A percentile compares a stretch with the other conserved stretches of the same genome.
Conservation (phyloP, 2,113 vertebrate genomes). For the human region GRCh38 chr16:12739001-12739500, state of each 20-base stretch:
- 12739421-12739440: no score
- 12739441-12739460: no score
- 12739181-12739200: neutral
- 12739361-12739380: no score
- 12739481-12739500: no score
- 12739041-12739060: neutral
- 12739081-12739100: neutral
- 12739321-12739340: no score
- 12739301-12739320: no score
- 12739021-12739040: neutral
- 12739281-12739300: neutral
- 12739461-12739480: no score
- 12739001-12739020: neutral
- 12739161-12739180: neutral
- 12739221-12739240: neutral
- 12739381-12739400: no score
- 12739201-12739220: neutral
- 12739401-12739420: no score
- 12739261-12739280: neutral
- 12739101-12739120: neutral
- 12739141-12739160: neutral
- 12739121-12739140: neutral
- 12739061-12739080: neutral
- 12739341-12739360: no score
- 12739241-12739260: neutral